Percentiles rank a stretch among this genome's conserved stretches.
These are phyloP conservation scores for Pseudococcus viburni DNA, from an alignment of 2,888 invertebrate species.

Conservation along the genomic window DNA sequence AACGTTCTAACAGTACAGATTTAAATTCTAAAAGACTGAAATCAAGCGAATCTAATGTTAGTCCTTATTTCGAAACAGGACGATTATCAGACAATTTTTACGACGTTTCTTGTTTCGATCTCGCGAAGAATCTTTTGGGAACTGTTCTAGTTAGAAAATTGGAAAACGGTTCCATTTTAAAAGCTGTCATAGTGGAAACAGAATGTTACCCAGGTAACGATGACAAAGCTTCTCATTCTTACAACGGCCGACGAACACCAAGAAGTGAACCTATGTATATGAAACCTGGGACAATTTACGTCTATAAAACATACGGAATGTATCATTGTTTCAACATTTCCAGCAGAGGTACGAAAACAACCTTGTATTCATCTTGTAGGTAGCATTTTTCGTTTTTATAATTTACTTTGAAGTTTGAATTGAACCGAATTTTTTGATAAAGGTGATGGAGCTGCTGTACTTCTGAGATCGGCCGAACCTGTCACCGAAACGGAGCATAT, in stretches of 20 bases:
- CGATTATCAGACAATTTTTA: conserved; percentile 71
- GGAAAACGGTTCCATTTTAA: conserved; percentile 74
- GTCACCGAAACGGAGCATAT: conserved; percentile 76
- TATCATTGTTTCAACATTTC: conserved; percentile 83
- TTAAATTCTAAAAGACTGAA: not conserved
- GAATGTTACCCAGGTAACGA: conserved; percentile 80
- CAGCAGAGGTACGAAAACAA: conserved; percentile 74
- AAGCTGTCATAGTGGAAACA: conserved; percentile 81
- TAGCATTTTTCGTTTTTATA: too few relatives aligned
- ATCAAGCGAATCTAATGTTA: not conserved
- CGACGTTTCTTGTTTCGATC: conserved; percentile 72
- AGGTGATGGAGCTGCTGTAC: conserved; percentile 77
- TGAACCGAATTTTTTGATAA: not conserved
- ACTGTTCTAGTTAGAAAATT: conserved; percentile 76
- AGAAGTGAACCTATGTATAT: conserved; percentile 81
- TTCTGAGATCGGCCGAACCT: conserved; percentile 80
- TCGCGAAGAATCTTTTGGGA: conserved; percentile 77
- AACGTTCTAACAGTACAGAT: not conserved
- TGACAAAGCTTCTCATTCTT: conserved; percentile 80
- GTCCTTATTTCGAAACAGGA: conserved; percentile 5
- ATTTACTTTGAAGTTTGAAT: not conserved
- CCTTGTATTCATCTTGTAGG: not conserved
- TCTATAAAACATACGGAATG: conserved; percentile 83
- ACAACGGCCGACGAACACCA: conserved; percentile 75
- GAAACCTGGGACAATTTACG: conserved; percentile 80